Base-by-base conservation (phyloP, 2,888 invertebrate species). In the Monoplex corrugatus region DNA sequence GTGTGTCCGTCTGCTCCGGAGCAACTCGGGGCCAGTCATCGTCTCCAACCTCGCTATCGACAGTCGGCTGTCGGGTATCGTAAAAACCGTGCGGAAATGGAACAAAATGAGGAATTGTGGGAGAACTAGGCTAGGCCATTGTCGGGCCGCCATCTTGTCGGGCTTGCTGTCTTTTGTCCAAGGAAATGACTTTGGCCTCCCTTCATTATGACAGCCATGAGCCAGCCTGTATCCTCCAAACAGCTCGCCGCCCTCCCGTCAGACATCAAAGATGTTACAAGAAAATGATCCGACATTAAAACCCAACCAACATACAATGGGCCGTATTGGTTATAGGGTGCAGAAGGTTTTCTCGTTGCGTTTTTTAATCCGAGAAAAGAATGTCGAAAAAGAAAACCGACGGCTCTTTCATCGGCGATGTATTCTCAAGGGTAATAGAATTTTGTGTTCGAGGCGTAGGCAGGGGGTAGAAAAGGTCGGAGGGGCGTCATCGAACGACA, bases 231-330 rank as follows among this genome's bases (percentile, higher is more conserved):
- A 43, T 80, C 5, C 82, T 32, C 44, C 19, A 2, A 28, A 10
- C 43, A 3, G 28, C 80, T 5, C 40, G 43, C 80, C n/a, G 23
- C 43, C 23, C 0, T 8, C 40, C 23, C 80, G 28, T 50, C 83
- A n/a, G 50, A 83, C 83, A 50, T 85, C 85, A 85, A 85, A 85
- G 84, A 85, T 85, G 85, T 85, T 40, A 85, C 85, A 50, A 85
- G 85, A 85, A 85, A 85, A 85, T 85, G 85, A 85, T 85, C 85
- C 28, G 85, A 85, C 85, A 85, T 85, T 85, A 85, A 85, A 85
- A 63, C 57, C 57, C 85, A 57, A 63, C 38, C 57, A 63, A 8
- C 57, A 28, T 40, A 85, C 50, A 85, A 57, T 38, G 57, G 32
- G 63, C 50, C 57, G 85, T 85, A 85, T 85, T 85, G 85, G 85